Base-by-base conservation (phyloP, 2,113 vertebrate species). In the Nesoenas mayeri region DNA sequence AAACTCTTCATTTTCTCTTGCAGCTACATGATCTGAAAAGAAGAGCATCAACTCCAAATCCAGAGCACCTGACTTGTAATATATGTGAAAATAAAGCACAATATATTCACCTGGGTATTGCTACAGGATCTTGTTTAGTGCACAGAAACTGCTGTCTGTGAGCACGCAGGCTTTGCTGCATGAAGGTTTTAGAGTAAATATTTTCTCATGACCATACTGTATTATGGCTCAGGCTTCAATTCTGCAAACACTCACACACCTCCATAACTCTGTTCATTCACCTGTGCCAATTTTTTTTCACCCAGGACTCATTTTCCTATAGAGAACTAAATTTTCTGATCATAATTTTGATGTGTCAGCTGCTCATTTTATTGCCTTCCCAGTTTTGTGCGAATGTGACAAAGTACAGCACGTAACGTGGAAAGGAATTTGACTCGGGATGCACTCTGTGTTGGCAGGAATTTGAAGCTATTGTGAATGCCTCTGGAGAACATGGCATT, bases 401-500 rank as follows among this genome's bases (percentile, higher is more conserved):
- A 36, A 50, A 14, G 36, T 40, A 28, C 17, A 31, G 17, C 5
- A 2, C 20, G 9, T 32, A 42, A 19, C 0, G 1, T 6, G 58
- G 65, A 21, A 74, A 20, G 24, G 58, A 25, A 69, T 56, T 54
- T 60, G 32, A 51, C 80, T 94, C 21, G 67, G 50, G 6, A 10
- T 79, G 38, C 93, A 65, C 84, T 67, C 94, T 85, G 20, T 54
- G 29, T 64, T 82, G 97, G 58, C 94, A 99, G 99, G 99, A 99
- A 67, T 98, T 99, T 50, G 98, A 99, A 93, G 95, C 96, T 47
- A 99, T 99, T n/a, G 85, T 99, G 79, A 98, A 99, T 0, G 98
- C 98, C 47, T 99, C 99, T 15, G 99, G 99, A 82, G 98, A 99
- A 31, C 98, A 99, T 1, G 99, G 99, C 15, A 97, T 99, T 38